Base-by-base conservation (phyloP, 2,797 vertebrate species). In the Muscicapa comitata region DNA sequence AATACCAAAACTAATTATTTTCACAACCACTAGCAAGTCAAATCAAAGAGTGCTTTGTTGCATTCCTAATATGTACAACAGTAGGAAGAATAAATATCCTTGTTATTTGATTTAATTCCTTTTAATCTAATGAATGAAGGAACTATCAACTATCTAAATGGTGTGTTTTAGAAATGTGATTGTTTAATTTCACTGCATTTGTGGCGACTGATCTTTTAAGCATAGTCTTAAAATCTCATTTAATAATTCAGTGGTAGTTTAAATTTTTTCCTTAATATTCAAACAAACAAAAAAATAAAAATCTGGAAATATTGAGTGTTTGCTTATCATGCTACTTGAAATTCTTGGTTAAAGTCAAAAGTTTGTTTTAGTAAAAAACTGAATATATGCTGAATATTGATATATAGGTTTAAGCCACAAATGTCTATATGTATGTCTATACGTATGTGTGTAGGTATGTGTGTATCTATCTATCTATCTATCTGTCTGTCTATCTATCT, bases 211-310 rank as follows among this genome's bases (percentile, higher is more conserved):
- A 62, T 48, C 13, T 84, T 91, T 87, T 50, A 72, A 43, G 14
- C 16, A 85, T 77, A 38, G 40, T 92, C 20, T 86, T 80, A 77
- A 51, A 83, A 86, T 53, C 42, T 88, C 15, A 37, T 81, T 51
- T 70, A 62, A 61, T 84, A 83, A 72, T 88, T 86, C 37, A 63
- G 25, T 20, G 11, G 10, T 33, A 68, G 9, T 55, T 83, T 45
- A 42, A 74, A 54, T 86, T 21, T 84, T 86, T 83, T 72, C 9
- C 42, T 74, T 74, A 55, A 21, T 77, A 71, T 17, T 57, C 17
- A 74, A 92, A n/a, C 2, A 65, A 42, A 42, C 54, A 5, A 19
- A 71, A n/a, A 54, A 63, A 17, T 17, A 25, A 86, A 31, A 25
- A 3, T 62, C 26, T 81, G 17, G 20, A 86, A 90, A 72, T 72